Conservation (phyloP, 2,888 invertebrate genomes). For the Callyntrura guangdongensis region DNA sequence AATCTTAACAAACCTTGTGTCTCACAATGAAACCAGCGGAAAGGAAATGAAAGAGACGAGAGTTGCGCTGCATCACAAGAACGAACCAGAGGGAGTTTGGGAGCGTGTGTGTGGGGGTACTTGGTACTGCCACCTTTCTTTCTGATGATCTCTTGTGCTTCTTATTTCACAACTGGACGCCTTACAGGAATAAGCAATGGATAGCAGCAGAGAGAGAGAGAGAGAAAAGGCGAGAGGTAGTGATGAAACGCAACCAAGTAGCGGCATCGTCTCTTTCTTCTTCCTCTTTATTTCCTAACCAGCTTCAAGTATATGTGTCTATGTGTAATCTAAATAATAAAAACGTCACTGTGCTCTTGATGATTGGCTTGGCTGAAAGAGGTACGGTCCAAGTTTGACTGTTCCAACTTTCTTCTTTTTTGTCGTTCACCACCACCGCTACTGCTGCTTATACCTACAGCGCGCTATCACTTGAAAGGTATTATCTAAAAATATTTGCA, state of each 20-base stretch:
- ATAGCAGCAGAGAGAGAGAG: not conserved
- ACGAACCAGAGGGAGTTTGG: slow-evolving; percentile 38
- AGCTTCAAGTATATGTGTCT: slow-evolving; percentile 6
- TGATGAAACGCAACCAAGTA: not conserved
- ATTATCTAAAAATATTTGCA: slow-evolving; percentile 75
- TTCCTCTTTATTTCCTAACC: slow-evolving; percentile 30
- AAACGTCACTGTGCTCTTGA: slow-evolving; percentile 13
- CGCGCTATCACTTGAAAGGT: slow-evolving; percentile 49
- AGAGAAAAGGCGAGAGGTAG: not conserved
- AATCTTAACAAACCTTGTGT: slow-evolving; percentile 44
- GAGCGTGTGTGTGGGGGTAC: slow-evolving; percentile 27
- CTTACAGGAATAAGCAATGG: slow-evolving; percentile 23
- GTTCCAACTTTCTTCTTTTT: slow-evolving; percentile 42
- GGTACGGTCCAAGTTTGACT: slow-evolving; percentile 12
- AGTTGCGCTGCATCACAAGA: slow-evolving; percentile 49
- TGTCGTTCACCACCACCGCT: slow-evolving; percentile 46
- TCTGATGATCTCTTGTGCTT: slow-evolving; percentile 58
- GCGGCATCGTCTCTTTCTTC: slow-evolving; percentile 24
- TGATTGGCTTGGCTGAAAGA: slow-evolving; percentile 48
- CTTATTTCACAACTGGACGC: slow-evolving; percentile 43
- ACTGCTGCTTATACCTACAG: not conserved
- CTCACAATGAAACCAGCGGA: slow-evolving; percentile 46
- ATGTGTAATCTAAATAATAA: slow-evolving; percentile 43
- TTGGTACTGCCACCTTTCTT: not conserved
- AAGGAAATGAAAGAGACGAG: slow-evolving; percentile 57